Evolutionary conservation across 2,888 invertebrate species (phyloP).

Genomic region (Quadroppia sp.): DNA sequence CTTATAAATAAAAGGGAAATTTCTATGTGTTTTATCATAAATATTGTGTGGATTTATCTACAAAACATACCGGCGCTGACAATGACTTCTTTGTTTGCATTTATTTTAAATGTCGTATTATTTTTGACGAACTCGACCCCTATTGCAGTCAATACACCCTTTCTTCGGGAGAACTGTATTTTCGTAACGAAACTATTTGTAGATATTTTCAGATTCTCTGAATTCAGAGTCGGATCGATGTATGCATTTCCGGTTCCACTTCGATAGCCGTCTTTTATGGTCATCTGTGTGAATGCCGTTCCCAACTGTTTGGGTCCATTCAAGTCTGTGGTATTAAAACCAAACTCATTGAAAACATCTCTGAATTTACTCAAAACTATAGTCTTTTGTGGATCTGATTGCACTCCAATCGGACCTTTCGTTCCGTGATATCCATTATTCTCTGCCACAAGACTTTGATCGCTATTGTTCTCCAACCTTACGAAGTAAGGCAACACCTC

Average conservation of each 20-base stretch:
- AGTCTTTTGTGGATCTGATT: neutral
- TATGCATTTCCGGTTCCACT: neutral
- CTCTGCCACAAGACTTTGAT: neutral
- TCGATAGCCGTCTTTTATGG: neutral
- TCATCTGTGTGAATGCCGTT: neutral
- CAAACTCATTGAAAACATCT: neutral
- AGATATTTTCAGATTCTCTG: neutral
- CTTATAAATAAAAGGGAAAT: neutral
- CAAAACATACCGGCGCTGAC: constrained; percentile 73
- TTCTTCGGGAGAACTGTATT: constrained; percentile 56
- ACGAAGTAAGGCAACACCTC: neutral
- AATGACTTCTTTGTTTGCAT: constrained; percentile 79
- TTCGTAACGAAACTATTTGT: neutral
- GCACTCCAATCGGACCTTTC: neutral
- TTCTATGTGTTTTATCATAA: neutral
- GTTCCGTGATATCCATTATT: neutral
- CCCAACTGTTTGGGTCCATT: neutral
- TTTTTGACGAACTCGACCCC: constrained; percentile 75
- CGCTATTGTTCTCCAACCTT: neutral
- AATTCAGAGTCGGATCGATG: neutral
- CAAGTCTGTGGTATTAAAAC: neutral
- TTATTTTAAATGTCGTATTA: constrained; percentile 65
- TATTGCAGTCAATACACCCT: constrained; percentile 61
- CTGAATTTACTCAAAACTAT: neutral
- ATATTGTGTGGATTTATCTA: constrained; percentile 61